phyloP scores from a whole-genome alignment of 2,888 invertebrate species.

The Junonia oenone region DNA sequence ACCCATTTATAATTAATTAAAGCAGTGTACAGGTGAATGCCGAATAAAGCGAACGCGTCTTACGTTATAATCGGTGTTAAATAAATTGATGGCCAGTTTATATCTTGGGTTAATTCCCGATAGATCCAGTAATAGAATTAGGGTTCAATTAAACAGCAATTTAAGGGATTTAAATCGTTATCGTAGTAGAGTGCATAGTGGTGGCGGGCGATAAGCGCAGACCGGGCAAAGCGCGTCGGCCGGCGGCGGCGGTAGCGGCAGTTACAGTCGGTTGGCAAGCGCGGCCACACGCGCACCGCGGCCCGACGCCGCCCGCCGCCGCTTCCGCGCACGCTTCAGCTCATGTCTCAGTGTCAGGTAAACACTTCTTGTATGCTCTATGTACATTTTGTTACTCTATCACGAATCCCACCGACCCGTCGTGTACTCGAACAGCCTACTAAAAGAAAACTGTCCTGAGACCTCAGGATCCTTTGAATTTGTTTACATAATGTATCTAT shows the following conservation, averaged over 20 bases:
- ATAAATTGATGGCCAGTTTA: not conserved
- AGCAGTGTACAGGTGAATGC: not conserved
- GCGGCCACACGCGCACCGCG: conserved; percentile 71
- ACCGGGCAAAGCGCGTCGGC: conserved; percentile 41
- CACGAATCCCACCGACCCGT: not conserved
- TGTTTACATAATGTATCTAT: conserved; percentile 20
- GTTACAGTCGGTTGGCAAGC: conserved; percentile 66
- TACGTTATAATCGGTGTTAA: not conserved
- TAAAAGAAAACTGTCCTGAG: conserved; percentile 19
- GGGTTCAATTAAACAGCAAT: conserved; percentile 16
- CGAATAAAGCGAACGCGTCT: not conserved
- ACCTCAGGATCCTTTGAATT: conserved; percentile 28
- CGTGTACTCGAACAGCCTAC: conserved; percentile 41
- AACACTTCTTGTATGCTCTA: conserved; percentile 40
- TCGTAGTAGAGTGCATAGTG: conserved; percentile 55
- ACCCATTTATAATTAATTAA: not conserved
- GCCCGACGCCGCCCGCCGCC: conserved; percentile 49
- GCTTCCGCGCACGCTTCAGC: conserved; percentile 46
- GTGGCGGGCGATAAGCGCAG: conserved; percentile 65
- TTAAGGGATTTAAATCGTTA: conserved; percentile 53
- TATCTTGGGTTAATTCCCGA: not conserved
- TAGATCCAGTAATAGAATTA: conserved; percentile 2
- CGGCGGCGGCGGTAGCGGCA: conserved; percentile 51
- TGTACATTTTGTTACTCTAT: not conserved
- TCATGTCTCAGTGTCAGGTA: conserved; percentile 57